phyloP scores from a whole-genome alignment of 2,113 vertebrate genomes.

The Pseudois nayaur region DNA sequence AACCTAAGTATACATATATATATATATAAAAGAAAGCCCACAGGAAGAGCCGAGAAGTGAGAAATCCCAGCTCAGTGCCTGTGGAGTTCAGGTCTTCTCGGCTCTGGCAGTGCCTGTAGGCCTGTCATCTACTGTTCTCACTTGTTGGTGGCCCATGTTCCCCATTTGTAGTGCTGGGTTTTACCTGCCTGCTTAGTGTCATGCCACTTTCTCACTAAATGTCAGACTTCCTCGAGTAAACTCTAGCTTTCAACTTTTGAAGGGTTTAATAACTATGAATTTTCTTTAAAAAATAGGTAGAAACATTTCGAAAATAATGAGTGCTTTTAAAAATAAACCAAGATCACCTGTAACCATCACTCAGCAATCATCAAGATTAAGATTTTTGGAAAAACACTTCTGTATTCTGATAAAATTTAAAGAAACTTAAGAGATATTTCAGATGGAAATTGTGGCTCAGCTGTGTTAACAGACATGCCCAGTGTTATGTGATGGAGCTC shows the following conservation, averaged over 20 bases:
- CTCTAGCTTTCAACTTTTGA: neutral
- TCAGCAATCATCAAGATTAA: neutral
- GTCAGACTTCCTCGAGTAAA: neutral
- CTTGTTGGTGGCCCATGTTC: neutral
- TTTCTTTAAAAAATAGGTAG: neutral
- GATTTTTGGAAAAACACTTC: neutral
- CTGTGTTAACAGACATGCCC: neutral
- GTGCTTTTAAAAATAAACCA: neutral
- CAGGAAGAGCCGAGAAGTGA: neutral
- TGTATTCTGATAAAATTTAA: neutral
- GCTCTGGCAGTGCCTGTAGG: neutral
- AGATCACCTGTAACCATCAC: neutral
- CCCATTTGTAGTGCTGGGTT: too few relatives aligned
- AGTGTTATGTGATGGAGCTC: neutral
- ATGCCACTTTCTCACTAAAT: neutral
- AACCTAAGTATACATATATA: too few relatives aligned
- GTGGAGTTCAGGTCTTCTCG: neutral
- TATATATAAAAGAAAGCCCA: neutral
- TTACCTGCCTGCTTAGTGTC: neutral
- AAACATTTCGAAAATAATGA: neutral
- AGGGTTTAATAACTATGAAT: neutral
- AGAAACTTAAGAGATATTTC: neutral
- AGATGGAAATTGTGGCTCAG: neutral
- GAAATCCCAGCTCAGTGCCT: neutral
- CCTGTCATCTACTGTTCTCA: neutral